Evolutionary conservation across 2,113 vertebrate genomes (phyloP), one percentile per base, ranked within the genome.

Genomic region (Ia io): DNA sequence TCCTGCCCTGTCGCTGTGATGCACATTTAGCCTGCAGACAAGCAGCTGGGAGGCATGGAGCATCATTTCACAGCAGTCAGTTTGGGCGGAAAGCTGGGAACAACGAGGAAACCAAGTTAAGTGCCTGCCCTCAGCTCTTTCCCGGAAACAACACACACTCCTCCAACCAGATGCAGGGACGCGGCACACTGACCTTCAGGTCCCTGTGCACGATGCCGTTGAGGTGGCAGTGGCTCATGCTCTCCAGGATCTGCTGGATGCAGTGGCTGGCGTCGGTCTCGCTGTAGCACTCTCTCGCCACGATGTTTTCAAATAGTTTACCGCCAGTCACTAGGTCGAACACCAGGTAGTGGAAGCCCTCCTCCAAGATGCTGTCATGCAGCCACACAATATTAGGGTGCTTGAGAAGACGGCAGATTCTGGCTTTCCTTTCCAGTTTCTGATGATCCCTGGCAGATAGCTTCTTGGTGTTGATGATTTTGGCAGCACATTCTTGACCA

Each of bases 231-330:
- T 99, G 99, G 99, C 99, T 99, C 99, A 99, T 99, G 99, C 99
- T 99, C 99, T 99, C 99, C 99, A 99, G 98, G 99, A 99, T 99
- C 99, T 99, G 99, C 99, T 99, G 99, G 99, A 99, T 99, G 99
- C 99, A 99, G 98, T 99, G 99, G 99, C 99, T 99, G 99, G 37
- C 37, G 37, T 37, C 37, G 37, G 37, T 4, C 37, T 37, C 37
- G 37, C 37, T 37, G 37, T 37, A 37, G 37, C 4, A 2, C 37
- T 37, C 37, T 37, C 37, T 37, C 37, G 37, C 37, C 37, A 37
- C 37, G 37, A 37, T 37, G 37, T 37, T 4, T 37, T 37, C 37
- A 37, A 37, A 37, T 4, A 37, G 37, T 37, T 37, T 37, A 37
- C 37, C 37, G 37, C 37, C 37, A 3, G 37, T 99, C 98, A 99